Conservation (phyloP, 2,113 vertebrate species). For the Hippoglossus stenolepis region DNA sequence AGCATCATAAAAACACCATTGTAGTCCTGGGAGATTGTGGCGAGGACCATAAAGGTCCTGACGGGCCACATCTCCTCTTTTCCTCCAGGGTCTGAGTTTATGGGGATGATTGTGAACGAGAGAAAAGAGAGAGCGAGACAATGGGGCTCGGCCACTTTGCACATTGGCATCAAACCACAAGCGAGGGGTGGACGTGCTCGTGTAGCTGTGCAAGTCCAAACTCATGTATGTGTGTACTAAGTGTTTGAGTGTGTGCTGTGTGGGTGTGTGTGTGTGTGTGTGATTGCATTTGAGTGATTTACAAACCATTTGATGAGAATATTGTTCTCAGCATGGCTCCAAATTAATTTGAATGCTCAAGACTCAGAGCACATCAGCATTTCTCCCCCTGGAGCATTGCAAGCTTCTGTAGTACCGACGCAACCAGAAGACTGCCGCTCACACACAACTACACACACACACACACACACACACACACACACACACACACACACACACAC, state of each 20-base stretch:
- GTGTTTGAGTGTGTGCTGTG: background rate
- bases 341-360: conserved; percentile 75
- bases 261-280: background rate
- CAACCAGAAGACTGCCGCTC: background rate
- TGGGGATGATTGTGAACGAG: conserved; percentile 23
- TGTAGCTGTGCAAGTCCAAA: background rate
- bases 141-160: conserved; percentile 7
- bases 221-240: background rate
- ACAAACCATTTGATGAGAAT: conserved; percentile 68
- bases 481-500: background rate
- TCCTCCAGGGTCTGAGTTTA: conserved; percentile 40
- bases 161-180: conserved; percentile 27
- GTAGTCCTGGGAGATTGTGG: conserved; percentile 40
- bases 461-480: conserved; percentile 12
- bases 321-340: conserved; percentile 69
- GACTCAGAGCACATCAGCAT: conserved; percentile 53
- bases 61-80: conserved; percentile 45
- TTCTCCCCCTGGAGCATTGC: conserved; percentile 25
- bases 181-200: conserved; percentile 1
- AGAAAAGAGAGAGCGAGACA: conserved; percentile 10
- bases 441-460: background rate
- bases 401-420: conserved; percentile 21
- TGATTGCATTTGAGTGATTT: conserved; percentile 38
- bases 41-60: conserved; percentile 50
- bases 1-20: conserved; percentile 63